phyloP scores from a whole-genome alignment of 2,113 vertebrate species.

The Phoenicopterus ruber region DNA sequence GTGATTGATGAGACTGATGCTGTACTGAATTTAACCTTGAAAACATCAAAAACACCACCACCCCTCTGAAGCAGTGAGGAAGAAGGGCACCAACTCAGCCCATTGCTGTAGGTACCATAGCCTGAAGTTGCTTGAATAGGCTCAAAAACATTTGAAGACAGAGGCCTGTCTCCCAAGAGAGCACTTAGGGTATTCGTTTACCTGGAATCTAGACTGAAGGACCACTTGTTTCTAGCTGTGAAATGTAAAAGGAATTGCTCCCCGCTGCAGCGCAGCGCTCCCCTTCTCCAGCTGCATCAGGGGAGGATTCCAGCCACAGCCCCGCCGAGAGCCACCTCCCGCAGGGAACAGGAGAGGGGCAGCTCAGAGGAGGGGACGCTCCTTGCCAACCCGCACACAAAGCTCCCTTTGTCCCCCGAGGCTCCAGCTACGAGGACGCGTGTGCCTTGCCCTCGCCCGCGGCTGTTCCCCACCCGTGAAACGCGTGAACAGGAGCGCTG shows the following conservation, averaged over 20 bases:
- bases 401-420: not conserved
- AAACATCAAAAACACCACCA: not conserved
- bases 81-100: not conserved
- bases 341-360: not conserved
- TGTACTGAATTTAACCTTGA: not conserved
- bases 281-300: not conserved
- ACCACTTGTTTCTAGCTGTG: not conserved
- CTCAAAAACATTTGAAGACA: not conserved
- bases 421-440: not conserved
- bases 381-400: not conserved
- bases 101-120: not conserved
- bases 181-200: not conserved
- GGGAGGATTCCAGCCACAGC: not conserved
- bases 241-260: not conserved
- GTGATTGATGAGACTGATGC: not conserved
- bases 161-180: not conserved
- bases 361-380: not conserved
- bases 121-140: not conserved
- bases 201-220: not conserved
- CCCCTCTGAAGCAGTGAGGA: not conserved
- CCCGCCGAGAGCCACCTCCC: not conserved
- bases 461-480: not conserved
- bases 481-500: not conserved
- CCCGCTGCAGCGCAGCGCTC: not conserved
- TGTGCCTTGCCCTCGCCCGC: not conserved